Percentiles rank a stretch among this genome's conserved stretches.
phyloP scores from a whole-genome alignment of 2,888 invertebrate species.

The Camponotus fellah region DNA sequence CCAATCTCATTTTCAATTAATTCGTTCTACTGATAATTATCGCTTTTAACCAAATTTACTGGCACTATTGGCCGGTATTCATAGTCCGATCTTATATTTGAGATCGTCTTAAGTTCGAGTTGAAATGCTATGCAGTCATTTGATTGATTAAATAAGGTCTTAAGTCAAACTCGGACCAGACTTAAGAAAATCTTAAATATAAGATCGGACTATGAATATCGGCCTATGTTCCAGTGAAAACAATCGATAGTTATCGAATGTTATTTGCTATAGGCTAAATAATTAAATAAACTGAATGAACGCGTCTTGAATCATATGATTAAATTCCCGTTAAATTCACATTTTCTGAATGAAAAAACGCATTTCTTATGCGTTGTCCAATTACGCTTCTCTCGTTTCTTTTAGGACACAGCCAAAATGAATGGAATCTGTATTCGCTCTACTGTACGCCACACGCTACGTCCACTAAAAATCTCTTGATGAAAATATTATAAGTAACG shows the following conservation, averaged over 20 bases:
- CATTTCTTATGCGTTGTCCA: constrained; percentile 14
- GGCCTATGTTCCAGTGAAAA: neutral
- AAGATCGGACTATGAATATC: no score
- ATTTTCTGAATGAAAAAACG: constrained; percentile 22
- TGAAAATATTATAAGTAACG: constrained; percentile 37
- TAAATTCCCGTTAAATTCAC: neutral
- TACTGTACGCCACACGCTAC: constrained; percentile 13
- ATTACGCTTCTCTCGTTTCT: constrained; percentile 1
- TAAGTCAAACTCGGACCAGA: no score
- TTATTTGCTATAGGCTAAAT: constrained; percentile 5
- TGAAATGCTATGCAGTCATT: no score
- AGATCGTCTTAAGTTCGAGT: no score
- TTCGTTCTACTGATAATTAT: neutral
- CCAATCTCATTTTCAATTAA: neutral
- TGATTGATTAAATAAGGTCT: no score
- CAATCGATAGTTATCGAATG: constrained; percentile 54
- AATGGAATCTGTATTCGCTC: constrained; percentile 39
- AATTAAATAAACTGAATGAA: constrained; percentile 9
- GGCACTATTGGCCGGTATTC: no score
- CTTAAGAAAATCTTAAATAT: no score
- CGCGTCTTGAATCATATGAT: constrained; percentile 38
- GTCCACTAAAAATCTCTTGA: constrained; percentile 17
- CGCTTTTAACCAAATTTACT: constrained; percentile 1
- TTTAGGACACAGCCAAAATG: constrained; percentile 42
- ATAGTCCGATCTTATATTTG: no score